Percentiles rank a stretch among this genome's conserved stretches.
Conservation (phyloP, 2,113 vertebrate species). For the Rhinichthys klamathensis region DNA sequence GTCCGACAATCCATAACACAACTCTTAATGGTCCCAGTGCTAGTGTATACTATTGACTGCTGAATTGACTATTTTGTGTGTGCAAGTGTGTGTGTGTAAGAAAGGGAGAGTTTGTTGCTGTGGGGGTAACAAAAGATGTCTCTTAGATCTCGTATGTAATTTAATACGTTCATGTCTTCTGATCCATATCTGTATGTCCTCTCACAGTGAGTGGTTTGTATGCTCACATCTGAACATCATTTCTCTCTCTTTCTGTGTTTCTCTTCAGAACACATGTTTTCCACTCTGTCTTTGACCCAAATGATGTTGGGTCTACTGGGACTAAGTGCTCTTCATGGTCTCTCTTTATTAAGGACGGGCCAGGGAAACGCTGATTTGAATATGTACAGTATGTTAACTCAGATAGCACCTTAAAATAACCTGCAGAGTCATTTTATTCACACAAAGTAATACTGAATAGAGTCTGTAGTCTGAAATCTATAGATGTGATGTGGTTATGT, state of each 20-base stretch:
- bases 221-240: slow-evolving; percentile 42
- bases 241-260: slow-evolving; percentile 35
- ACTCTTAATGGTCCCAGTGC: slow-evolving; percentile 27
- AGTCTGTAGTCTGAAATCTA: neutral
- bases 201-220: slow-evolving; percentile 40
- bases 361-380: neutral
- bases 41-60: slow-evolving; percentile 1
- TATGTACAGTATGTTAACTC: neutral
- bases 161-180: slow-evolving; percentile 32
- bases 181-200: slow-evolving; percentile 36
- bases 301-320: slow-evolving; percentile 38
- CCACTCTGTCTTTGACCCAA: slow-evolving; percentile 38
- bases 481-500: neutral
- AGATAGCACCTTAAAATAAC: neutral
- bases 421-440: neutral
- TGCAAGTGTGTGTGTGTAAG: neutral
- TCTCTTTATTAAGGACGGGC: neutral
- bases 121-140: slow-evolving; percentile 31
- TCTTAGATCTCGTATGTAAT: slow-evolving; percentile 40
- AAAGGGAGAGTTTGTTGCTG: neutral
- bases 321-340: slow-evolving; percentile 28
- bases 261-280: slow-evolving; percentile 34
- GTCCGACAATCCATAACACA: neutral
- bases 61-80: slow-evolving; percentile 18
- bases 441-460: neutral